Conservation (phyloP, 2,888 invertebrate genomes). For the Choristoneura rosaceana region DNA sequence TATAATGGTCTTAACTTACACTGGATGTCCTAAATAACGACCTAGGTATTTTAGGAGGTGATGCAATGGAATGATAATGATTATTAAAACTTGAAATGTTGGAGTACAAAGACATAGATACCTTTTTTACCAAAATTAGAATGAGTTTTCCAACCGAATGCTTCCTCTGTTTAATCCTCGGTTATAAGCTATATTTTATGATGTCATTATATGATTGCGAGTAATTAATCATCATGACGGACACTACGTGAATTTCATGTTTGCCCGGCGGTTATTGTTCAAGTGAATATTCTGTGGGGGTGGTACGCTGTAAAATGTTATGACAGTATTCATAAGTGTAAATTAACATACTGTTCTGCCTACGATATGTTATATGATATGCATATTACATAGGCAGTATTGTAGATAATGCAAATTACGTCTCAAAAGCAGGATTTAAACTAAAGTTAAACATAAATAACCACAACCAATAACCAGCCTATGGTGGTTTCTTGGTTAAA, state of each 20-base stretch:
- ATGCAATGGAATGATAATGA: too few species aligned
- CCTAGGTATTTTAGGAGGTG: too few species aligned
- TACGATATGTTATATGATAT: background rate
- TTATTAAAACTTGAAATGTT: too few species aligned
- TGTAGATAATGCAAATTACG: background rate
- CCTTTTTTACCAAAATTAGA: too few species aligned
- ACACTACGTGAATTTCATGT: slow-evolving; percentile 7
- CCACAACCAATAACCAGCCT: too few species aligned
- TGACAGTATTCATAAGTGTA: background rate
- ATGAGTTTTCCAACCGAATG: background rate
- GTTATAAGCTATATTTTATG: background rate
- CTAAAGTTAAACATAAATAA: too few species aligned
- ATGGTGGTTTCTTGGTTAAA: too few species aligned
- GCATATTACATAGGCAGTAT: background rate
- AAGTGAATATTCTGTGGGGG: slow-evolving; percentile 11
- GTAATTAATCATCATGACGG: slow-evolving; percentile 13
- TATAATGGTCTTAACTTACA: too few species aligned
- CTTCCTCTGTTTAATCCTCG: background rate
- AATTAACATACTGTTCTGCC: background rate
- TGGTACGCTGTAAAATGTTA: background rate
- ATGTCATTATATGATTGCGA: slow-evolving; percentile 5
- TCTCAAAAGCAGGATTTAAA: too few species aligned
- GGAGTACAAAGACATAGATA: too few species aligned
- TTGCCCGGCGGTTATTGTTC: slow-evolving; percentile 8
- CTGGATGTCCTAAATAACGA: too few species aligned